Conservation (phyloP, 2,888 invertebrate genomes). For the Leucoma salicis region DNA sequence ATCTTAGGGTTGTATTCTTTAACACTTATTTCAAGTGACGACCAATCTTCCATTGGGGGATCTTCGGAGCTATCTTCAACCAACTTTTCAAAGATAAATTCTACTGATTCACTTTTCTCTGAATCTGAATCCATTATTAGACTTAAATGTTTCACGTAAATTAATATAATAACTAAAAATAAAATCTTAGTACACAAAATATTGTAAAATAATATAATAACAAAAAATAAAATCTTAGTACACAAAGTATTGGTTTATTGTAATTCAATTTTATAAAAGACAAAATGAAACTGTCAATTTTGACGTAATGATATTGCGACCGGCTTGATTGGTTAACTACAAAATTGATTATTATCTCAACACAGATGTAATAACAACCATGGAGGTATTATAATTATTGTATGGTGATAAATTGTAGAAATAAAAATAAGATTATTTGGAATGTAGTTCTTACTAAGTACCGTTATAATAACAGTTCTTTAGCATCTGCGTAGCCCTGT, state of each 20-base stretch:
- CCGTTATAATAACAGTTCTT: too few species aligned
- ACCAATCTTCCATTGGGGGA: constrained; percentile 59
- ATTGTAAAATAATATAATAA: too few species aligned
- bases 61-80: constrained; percentile 49
- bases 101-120: not conserved
- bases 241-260: not conserved
- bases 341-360: too few species aligned
- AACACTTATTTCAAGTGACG: constrained; percentile 45
- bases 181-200: too few species aligned
- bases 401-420: too few species aligned
- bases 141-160: not conserved
- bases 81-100: not conserved
- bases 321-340: too few species aligned
- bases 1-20: constrained; percentile 34
- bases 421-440: too few species aligned
- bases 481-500: too few species aligned
- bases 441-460: too few species aligned
- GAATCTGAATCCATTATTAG: not conserved
- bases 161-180: not conserved
- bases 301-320: not conserved
- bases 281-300: not conserved
- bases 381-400: too few species aligned
- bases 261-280: not conserved
- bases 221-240: not conserved
- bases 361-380: too few species aligned